A percentile compares a stretch with the other conserved stretches of the same genome.
These are phyloP conservation scores for Periophthalmus magnuspinnatus DNA, from an alignment of 2,797 vertebrate genomes.

Conservation along the genomic window DNA sequence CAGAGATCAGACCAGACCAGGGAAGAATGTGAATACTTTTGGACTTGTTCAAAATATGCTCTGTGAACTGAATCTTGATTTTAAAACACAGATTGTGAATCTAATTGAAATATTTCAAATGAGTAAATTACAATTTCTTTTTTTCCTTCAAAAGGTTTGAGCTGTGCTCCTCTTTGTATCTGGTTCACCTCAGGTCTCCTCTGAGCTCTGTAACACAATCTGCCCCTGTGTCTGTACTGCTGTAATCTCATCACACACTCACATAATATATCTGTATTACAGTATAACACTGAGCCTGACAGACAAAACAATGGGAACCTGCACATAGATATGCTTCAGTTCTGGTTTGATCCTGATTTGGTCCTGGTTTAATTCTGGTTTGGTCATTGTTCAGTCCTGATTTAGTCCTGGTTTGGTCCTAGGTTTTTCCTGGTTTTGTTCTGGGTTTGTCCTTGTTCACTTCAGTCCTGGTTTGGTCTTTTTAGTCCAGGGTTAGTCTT, in stretches of 20 bases:
- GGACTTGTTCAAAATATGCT: too few species aligned
- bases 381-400: not conserved
- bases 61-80: too few species aligned
- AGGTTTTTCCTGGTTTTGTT: not conserved
- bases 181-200: not conserved
- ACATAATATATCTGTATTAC: not conserved
- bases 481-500: not conserved
- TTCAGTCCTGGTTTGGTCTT: not conserved
- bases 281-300: not conserved
- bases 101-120: too few species aligned
- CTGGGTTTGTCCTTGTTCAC: not conserved
- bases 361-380: not conserved
- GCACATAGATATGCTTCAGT: not conserved
- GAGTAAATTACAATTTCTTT: too few species aligned
- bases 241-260: not conserved
- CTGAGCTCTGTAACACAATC: not conserved
- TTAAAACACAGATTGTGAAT: too few species aligned
- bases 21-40: too few species aligned
- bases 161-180: not conserved
- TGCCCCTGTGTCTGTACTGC: not conserved
- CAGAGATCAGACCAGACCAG: too few species aligned
- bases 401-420: not conserved
- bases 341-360: not conserved
- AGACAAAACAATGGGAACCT: not conserved
- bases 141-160: not conserved